phyloP scores from a whole-genome alignment of 2,888 invertebrate genomes.

The Eulithis prunata region DNA sequence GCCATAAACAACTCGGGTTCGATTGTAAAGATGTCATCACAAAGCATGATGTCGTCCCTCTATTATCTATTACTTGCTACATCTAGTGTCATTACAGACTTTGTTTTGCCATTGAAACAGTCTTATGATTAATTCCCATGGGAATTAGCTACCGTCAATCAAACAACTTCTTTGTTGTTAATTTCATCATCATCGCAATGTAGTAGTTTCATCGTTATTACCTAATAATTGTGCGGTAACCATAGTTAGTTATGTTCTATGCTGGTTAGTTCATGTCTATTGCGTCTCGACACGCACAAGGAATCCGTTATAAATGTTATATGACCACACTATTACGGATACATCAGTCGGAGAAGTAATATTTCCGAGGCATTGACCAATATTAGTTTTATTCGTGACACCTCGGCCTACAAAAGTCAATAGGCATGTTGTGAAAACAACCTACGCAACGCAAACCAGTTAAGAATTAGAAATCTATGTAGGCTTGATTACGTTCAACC shows the following conservation, averaged over 20 bases:
- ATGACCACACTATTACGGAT: not conserved
- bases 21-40: slow-evolving; percentile 53
- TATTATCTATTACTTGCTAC: slow-evolving; percentile 16
- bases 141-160: slow-evolving; percentile 38
- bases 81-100: slow-evolving; percentile 38
- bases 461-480: slow-evolving; percentile 62
- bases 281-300: slow-evolving; percentile 36
- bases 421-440: slow-evolving; percentile 27
- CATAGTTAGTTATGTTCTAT: slow-evolving; percentile 38
- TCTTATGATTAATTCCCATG: slow-evolving; percentile 32
- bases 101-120: slow-evolving; percentile 42
- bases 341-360: not conserved
- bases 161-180: slow-evolving; percentile 31
- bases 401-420: slow-evolving; percentile 33
- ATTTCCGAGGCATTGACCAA: slow-evolving; percentile 24
- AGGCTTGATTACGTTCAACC: slow-evolving; percentile 53
- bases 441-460: slow-evolving; percentile 41
- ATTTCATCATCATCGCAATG: slow-evolving; percentile 32
- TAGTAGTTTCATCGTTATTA: slow-evolving; percentile 37
- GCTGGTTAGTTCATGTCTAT: slow-evolving; percentile 38
- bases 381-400: slow-evolving; percentile 23
- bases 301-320: slow-evolving; percentile 29
- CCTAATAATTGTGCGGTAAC: slow-evolving; percentile 41
- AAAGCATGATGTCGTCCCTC: slow-evolving; percentile 45
- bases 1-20: slow-evolving; percentile 54